phyloP scores from a whole-genome alignment of 1,140 invertebrate genomes.

The Cherax quadricarinatus region DNA sequence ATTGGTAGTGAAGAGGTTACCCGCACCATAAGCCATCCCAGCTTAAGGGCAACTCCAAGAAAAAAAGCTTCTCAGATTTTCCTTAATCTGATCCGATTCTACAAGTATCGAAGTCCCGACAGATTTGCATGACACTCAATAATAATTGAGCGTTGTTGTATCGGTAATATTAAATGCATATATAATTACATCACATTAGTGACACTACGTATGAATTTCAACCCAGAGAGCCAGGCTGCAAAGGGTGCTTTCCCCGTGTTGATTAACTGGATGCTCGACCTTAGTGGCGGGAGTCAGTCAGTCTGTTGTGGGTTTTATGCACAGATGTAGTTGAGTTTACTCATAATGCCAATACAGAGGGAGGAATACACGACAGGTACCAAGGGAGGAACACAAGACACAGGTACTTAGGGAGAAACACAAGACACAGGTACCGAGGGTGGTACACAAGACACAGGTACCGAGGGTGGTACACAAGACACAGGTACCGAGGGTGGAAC shows the following conservation, averaged over 20 bases:
- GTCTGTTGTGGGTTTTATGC: neutral
- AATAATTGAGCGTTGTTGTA: slow-evolving; percentile 23
- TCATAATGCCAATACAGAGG: neutral
- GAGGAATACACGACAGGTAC: neutral
- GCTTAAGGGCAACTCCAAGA: neutral
- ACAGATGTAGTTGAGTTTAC: neutral
- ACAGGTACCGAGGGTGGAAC: too few species aligned
- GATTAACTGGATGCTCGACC: neutral
- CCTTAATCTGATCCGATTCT: neutral
- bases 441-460: too few species aligned
- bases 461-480: too few species aligned
- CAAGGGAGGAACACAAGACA: too few species aligned
- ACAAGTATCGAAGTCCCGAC: neutral
- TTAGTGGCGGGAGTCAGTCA: neutral
- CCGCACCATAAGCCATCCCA: too few species aligned
- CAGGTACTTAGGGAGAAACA: too few species aligned
- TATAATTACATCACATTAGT: slow-evolving; percentile 17
- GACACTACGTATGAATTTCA: neutral
- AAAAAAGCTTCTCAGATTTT: neutral
- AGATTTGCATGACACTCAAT: slow-evolving; percentile 24
- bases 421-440: too few species aligned
- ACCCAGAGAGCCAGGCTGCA: neutral
- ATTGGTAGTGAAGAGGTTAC: too few species aligned
- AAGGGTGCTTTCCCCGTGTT: neutral
- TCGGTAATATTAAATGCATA: slow-evolving; percentile 32